These are phyloP conservation scores for Geotrupes spiniger DNA, from an alignment of 2,888 invertebrate genomes.

Conservation along the genomic window DNA sequence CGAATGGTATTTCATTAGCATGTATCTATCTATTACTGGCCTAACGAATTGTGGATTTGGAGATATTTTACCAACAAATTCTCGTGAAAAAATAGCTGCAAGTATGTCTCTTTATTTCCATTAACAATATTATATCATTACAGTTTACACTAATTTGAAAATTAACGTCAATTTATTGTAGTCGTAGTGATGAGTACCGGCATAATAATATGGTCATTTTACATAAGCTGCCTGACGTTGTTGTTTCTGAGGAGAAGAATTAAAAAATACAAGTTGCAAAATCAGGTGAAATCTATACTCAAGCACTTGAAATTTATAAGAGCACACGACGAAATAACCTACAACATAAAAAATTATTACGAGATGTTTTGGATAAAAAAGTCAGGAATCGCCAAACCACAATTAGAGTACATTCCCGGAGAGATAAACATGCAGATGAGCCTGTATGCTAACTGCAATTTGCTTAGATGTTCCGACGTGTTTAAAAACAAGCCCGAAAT, in stretches of 20 bases:
- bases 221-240: constrained; percentile 13
- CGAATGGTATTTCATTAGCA: constrained; percentile 12
- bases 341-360: constrained; percentile 53
- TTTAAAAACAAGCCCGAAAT: constrained; percentile 56
- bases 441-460: constrained; percentile 50
- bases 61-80: constrained; percentile 9
- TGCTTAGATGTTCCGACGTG: constrained; percentile 53
- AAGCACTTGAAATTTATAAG: constrained; percentile 52
- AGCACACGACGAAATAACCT: constrained; percentile 49
- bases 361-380: constrained; percentile 56
- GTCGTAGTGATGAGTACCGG: constrained; percentile 50
- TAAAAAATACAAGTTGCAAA: constrained; percentile 40
- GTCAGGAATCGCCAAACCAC: constrained; percentile 52
- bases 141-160: not conserved
- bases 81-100: constrained; percentile 20
- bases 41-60: constrained; percentile 19
- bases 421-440: constrained; percentile 56
- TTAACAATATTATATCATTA: too few relatives aligned
- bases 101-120: constrained; percentile 21
- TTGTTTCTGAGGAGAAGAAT: constrained; percentile 9
- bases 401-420: constrained; percentile 50
- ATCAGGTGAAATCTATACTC: constrained; percentile 51
- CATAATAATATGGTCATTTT: constrained; percentile 10
- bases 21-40: constrained; percentile 9
- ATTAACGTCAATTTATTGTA: constrained; percentile 28